Conservation (phyloP, 2,888 invertebrate genomes). For the Vannuccia rotundouncinata region DNA sequence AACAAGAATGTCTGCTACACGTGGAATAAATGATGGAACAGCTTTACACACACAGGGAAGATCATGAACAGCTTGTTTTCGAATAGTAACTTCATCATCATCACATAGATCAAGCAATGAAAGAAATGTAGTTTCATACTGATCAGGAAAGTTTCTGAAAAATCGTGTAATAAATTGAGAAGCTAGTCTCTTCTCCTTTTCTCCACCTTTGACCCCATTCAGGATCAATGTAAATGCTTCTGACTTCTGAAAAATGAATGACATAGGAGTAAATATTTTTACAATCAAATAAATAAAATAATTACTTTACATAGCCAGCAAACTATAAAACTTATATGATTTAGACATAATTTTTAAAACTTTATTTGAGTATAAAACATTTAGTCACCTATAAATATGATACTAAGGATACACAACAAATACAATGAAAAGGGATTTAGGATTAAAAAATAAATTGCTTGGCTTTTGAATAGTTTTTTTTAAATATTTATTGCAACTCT, state of each 20-base stretch:
- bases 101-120: conserved; percentile 88
- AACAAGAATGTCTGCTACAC: conserved; percentile 81
- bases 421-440: too few species aligned
- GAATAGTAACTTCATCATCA: conserved; percentile 84
- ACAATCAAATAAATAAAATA: too few species aligned
- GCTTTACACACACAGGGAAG: conserved; percentile 79
- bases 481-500: too few species aligned
- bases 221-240: conserved; percentile 63
- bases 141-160: conserved; percentile 79
- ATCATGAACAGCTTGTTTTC: conserved; percentile 86
- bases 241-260: not conserved
- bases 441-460: too few species aligned
- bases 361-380: too few species aligned
- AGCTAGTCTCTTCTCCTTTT: conserved; percentile 81
- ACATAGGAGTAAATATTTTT: not conserved
- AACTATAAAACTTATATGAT: too few species aligned
- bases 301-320: too few species aligned
- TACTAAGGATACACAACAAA: too few species aligned
- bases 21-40: conserved; percentile 71
- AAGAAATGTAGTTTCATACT: conserved; percentile 79
- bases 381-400: too few species aligned
- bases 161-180: conserved; percentile 91
- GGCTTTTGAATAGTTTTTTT: too few species aligned
- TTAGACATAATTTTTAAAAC: too few species aligned
- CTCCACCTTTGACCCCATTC: conserved; percentile 76